A percentile compares a stretch with the other conserved stretches of the same genome.
phyloP scores from a whole-genome alignment of 2,888 invertebrate genomes.

The Thumatha senex region DNA sequence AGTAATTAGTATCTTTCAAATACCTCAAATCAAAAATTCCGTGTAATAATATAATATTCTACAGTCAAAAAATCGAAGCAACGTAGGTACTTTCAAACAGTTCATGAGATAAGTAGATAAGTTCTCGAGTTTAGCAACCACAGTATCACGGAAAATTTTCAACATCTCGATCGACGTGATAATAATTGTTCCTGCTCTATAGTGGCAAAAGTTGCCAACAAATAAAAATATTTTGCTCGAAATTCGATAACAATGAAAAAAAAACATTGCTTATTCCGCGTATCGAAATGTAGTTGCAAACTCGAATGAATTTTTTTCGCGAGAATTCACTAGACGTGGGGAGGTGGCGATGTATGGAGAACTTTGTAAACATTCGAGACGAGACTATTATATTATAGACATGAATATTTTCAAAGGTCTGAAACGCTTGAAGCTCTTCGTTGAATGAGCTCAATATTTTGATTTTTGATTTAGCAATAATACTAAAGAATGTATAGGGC shows the following conservation, averaged over 20 bases:
- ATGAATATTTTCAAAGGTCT: conserved; percentile 40
- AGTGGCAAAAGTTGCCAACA: not conserved
- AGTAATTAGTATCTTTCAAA: too few relatives aligned
- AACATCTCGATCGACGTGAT: conserved; percentile 18
- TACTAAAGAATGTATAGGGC: not conserved
- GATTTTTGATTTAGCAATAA: conserved; percentile 7
- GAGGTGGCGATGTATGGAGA: conserved; percentile 47
- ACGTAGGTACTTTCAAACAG: not conserved
- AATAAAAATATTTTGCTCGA: conserved; percentile 17
- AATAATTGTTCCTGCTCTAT: conserved; percentile 19
- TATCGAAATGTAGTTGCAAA: conserved; percentile 37
- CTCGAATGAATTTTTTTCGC: conserved; percentile 47
- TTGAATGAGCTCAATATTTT: conserved; percentile 36
- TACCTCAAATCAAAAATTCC: too few relatives aligned
- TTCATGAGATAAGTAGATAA: conserved; percentile 16
- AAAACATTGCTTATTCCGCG: conserved; percentile 16
- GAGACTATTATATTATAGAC: conserved; percentile 44
- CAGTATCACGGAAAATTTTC: conserved; percentile 22
- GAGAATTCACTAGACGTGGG: conserved; percentile 36
- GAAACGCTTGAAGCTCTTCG: conserved; percentile 34
- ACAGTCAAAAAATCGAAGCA: too few relatives aligned
- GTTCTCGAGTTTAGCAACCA: too few relatives aligned
- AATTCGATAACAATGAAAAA: conserved; percentile 22
- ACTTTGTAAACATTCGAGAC: conserved; percentile 69
- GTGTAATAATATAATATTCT: too few relatives aligned